Base-by-base conservation (phyloP, 2,888 invertebrate genomes). In the Palloptera scutellata region DNA sequence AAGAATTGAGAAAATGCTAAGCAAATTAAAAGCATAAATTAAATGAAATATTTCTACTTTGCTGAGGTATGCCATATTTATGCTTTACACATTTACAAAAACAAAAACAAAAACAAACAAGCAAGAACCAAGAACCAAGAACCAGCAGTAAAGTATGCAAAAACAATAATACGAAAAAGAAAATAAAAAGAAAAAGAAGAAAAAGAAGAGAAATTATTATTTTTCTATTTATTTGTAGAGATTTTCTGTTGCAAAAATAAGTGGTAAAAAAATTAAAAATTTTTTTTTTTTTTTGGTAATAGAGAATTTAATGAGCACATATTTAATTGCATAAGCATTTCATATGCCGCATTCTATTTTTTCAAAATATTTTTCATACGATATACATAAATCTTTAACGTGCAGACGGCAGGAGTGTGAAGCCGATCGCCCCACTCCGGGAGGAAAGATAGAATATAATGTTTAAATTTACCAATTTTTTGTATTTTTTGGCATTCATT, bases 11-110 rank as follows among this genome's bases (percentile, higher is more conserved):
- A 42, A 64, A 66, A 65, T 52, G 59, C 55, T 53, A 62, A 67
- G 64, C 64, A 70, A 70, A 72, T 70, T 68, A 70, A 64, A 67
- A 70, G 59, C 60, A 70, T 60, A 66, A 66, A 64, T 70, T 67
- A 68, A 67, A 66, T 62, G 66, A 72, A 69, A 65, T 65, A 67
- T 67, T 64, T 61, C 41, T 61, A 40, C 20, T 61, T 51, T 48
- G 30, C 30, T 30, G 30, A 30, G 30, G 30, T 30, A 30, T 30
- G 30, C 30, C 30, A 30, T 30, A 30, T 30, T 30, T 30, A 30
- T 30, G 30, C 30, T 30, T 30, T 30, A 30, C 6, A 30, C 30
- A 30, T 30, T 30, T 30, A 30, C 30, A 30, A 30, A 30, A 30
- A 30, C 30, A 30, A 30, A 6, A 30, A 30, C 30, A 2, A 30